phyloP scores from a whole-genome alignment of 2,888 invertebrate species.

The Brachyptera putata region DNA sequence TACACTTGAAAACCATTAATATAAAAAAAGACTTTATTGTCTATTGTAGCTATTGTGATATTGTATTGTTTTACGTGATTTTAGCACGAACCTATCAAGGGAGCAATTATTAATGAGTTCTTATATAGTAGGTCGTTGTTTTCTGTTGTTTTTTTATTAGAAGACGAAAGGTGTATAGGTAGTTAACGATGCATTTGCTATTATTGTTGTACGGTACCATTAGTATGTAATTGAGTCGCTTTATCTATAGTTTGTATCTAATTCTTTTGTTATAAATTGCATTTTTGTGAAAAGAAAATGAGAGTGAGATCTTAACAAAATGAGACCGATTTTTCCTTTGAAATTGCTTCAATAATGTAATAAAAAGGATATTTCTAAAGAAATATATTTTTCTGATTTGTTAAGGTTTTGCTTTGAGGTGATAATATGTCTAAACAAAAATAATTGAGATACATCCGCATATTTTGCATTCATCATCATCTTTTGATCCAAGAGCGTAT shows the following conservation, averaged over 20 bases:
- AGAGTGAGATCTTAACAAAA: too few relatives aligned
- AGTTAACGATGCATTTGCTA: neutral
- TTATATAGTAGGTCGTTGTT: conserved; percentile 8
- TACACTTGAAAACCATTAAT: conserved; percentile 10
- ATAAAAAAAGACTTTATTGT: too few relatives aligned
- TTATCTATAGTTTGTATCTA: neutral
- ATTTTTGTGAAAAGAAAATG: too few relatives aligned
- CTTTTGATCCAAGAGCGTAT: neutral
- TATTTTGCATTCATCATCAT: neutral
- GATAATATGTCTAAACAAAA: neutral
- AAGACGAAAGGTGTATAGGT: neutral
- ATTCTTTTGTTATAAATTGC: neutral
- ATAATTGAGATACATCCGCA: neutral
- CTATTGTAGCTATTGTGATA: neutral
- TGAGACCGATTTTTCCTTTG: too few relatives aligned
- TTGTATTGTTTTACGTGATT: neutral
- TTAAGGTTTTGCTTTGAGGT: neutral
- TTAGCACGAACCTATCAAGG: neutral
- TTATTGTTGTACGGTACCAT: neutral
- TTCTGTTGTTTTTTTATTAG: conserved; percentile 6
- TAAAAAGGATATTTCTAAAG: conserved; percentile 1
- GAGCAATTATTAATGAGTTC: neutral
- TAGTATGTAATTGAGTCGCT: too few relatives aligned
- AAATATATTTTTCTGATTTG: neutral
- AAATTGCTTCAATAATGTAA: too few relatives aligned